Evolutionary conservation across 2,113 vertebrate genomes (phyloP).

Genomic region (Vidua chalybeata): DNA sequence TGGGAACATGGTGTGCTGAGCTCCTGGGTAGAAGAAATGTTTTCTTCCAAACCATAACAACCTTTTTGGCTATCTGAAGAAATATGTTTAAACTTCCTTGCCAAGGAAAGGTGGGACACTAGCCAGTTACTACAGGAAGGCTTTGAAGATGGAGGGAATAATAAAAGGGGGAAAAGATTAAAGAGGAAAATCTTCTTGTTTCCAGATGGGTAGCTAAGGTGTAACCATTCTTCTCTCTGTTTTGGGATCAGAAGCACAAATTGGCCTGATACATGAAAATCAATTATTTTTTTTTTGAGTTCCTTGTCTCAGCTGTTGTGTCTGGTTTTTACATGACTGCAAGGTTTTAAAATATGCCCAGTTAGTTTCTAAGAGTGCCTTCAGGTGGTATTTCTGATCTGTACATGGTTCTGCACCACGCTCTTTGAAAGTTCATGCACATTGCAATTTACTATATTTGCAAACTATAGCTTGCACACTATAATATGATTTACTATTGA

Average conservation of each 20-base stretch:
- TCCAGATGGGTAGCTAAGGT: background rate
- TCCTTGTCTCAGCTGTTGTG: background rate
- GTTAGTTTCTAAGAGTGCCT: background rate
- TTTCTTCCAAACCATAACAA: constrained; percentile 57
- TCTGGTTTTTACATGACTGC: background rate
- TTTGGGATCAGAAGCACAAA: background rate
- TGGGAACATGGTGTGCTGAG: constrained; percentile 59
- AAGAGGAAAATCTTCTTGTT: constrained; percentile 26
- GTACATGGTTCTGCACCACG: background rate
- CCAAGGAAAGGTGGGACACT: constrained; percentile 29
- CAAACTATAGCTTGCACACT: background rate
- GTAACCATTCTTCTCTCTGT: background rate
- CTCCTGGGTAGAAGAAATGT: constrained; percentile 53
- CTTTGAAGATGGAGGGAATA: constrained; percentile 56
- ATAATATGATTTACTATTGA: background rate
- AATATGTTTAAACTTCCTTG: constrained; percentile 53
- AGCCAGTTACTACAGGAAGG: constrained; percentile 55
- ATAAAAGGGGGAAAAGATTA: background rate
- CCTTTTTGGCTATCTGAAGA: constrained; percentile 51
- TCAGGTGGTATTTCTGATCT: background rate
- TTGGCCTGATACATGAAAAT: background rate
- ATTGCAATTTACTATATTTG: background rate
- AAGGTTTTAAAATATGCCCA: background rate
- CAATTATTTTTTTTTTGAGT: background rate
- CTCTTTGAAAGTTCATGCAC: background rate